Base-by-base conservation (phyloP, 2,113 vertebrate genomes). In the Odontesthes bonariensis region DNA sequence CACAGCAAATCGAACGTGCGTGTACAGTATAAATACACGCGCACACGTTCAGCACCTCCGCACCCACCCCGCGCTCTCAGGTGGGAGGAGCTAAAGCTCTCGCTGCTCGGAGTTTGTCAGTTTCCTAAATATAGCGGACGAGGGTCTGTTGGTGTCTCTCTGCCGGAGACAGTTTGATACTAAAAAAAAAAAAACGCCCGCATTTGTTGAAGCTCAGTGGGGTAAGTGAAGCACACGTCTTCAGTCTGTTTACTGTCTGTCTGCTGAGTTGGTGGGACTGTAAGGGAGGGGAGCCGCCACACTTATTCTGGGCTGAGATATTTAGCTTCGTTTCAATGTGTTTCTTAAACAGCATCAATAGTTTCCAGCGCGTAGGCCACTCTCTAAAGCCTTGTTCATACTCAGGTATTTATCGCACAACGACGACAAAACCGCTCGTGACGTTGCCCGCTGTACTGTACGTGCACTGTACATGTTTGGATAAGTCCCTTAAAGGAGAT, bases 61-160 rank as follows among this genome's bases (percentile, higher is more conserved):
- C 46, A 8, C 46, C 1, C 54, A 22, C 10, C 19, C 47, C 69
- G 1, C 69, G 4, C 68, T 1, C 53, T 49, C 17, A 2, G 33
- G 62, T 62, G 86, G 89, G 82, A 62, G 86, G 81, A 74, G 82
- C 70, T 4, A 53, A n/a, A n/a, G 4, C 67, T 46, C 52, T 19
- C 10, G 19, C 51, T 2, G 69, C 63, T 62, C 31, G 11, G 77
- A 77, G 64, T 83, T 84, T 79, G 69, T 77, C 79, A 74, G 68
- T 81, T 77, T 81, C 68, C 59, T 66, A 80, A 78, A 82, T 55
- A 67, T 42, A 77, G 23, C 70, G 81, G 73, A 35, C 53, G 38
- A 6, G 19, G 5, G 16, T 20, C 9, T 33, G 71, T 35, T 2
- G 11, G 32, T 49, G 59, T 65, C 53, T 54, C 20, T 60, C 38